Conservation (phyloP, 2,888 invertebrate species). For the Eulithis testata region DNA sequence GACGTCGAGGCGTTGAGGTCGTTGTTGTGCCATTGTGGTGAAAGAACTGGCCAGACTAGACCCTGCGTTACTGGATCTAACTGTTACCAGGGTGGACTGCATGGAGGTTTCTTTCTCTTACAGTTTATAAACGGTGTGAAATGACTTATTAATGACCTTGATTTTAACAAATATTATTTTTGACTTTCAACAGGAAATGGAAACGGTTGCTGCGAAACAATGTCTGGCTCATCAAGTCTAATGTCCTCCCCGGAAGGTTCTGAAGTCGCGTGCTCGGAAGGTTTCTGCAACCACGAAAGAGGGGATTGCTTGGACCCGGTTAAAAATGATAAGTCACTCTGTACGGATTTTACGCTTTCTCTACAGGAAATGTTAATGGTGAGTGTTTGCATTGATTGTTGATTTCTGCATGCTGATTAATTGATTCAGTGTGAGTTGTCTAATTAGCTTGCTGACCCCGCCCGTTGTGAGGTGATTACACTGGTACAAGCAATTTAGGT, state of each 20-base stretch:
- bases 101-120: too few species aligned
- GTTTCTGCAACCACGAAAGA: slow-evolving; percentile 91
- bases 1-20: too few species aligned
- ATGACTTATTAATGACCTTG: too few species aligned
- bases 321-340: slow-evolving; percentile 71
- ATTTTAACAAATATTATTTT: too few species aligned
- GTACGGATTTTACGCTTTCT: slow-evolving; percentile 85
- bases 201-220: slow-evolving; percentile 88
- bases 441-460: slow-evolving; percentile 1
- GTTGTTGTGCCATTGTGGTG: too few species aligned
- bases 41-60: too few species aligned
- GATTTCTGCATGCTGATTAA: slow-evolving; percentile 15
- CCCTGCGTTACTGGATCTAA: too few species aligned
- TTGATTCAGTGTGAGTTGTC: slow-evolving; percentile 15
- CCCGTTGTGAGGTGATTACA: too few species aligned
- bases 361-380: slow-evolving; percentile 93
- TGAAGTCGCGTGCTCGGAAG: slow-evolving; percentile 95
- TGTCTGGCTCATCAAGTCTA: slow-evolving; percentile 89
- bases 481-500: background rate
- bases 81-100: too few species aligned
- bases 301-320: slow-evolving; percentile 75
- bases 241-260: slow-evolving; percentile 95
- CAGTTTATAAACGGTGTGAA: too few species aligned
- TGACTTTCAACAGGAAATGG: slow-evolving; percentile 84
- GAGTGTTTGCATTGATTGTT: slow-evolving; percentile 49